Evolutionary conservation across 2,797 vertebrate species (phyloP), one percentile per base, ranked within the genome.

Genomic region (Microctenopoma stevenorrisi): DNA sequence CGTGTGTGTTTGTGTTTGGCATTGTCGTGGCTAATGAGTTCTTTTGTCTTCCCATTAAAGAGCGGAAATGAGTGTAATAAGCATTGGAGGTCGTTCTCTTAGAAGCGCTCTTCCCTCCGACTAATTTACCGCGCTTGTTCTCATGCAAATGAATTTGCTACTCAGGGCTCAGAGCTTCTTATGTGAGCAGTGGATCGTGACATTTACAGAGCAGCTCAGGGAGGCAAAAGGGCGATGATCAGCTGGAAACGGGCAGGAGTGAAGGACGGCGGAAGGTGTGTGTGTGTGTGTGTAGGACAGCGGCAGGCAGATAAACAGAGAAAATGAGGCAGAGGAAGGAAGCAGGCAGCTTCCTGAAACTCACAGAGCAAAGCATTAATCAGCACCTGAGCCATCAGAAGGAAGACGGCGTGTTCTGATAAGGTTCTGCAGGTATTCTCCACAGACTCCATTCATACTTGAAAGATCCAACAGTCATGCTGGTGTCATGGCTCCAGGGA

Each of bases 41-140:
- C 62, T 67, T 85, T 83, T 85, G 86, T 86, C 74, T 80, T 46
- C 64, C 84, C 73, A 76, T 83, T 80, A 85, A 81, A 64, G 71
- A 64, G 4, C 43, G 15, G 47, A 37, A 33, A 43, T 61, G 48
- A 47, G 37, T 74, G 64, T 60, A 48, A 76, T 65, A 48, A 70
- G 62, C 38, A 28, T 28, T 7, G 53, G 26, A 55, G 68, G 61
- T 80, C 6, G 14, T 56, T 74, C 51, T 58, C 60, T 58, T 64
- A 57, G 64, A 79, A 25, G 56, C 26, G 9, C 30, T 81, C 68
- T 67, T 69, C 50, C 56, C 25, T 61, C 49, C 58, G 47, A 60
- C 66, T 80, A 54, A 82, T 87, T 86, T 67, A 33, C 13, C 1
- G 4, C 12, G 0, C 61, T 82, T 9, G 18, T 79, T 84, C 49